Percentiles rank a stretch among this genome's conserved stretches.
phyloP scores from a whole-genome alignment of 2,888 invertebrate species.

The Dryococelus australis region DNA sequence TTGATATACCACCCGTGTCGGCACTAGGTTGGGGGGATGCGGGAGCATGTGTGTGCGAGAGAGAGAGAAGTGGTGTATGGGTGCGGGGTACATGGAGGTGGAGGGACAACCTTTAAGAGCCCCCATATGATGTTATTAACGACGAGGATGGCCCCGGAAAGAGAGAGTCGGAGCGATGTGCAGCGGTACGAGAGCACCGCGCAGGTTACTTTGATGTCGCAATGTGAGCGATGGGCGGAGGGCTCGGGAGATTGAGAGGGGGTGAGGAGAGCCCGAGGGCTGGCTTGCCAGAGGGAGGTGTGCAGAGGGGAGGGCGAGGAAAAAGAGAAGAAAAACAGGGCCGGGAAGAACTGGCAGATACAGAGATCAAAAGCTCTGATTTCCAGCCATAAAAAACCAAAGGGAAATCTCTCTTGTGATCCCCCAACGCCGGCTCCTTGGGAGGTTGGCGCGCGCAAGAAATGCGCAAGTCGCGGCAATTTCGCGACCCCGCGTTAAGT shows the following conservation, averaged over 20 bases:
- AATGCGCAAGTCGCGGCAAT: too few species aligned
- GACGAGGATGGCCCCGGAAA: neutral
- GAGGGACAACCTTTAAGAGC: neutral
- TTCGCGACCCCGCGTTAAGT: too few species aligned
- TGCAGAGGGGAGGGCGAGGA: neutral
- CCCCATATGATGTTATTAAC: conserved; percentile 10
- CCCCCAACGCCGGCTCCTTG: neutral
- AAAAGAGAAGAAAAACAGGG: conserved; percentile 4
- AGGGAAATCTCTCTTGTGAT: neutral
- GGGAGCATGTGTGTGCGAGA: too few species aligned
- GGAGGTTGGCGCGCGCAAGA: too few species aligned
- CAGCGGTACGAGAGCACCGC: neutral
- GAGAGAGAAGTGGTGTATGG: too few species aligned
- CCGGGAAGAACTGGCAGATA: conserved; percentile 39
- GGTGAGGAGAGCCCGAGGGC: too few species aligned
- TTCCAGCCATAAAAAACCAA: conserved; percentile 41
- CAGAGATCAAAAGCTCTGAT: conserved; percentile 46
- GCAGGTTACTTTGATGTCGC: conserved; percentile 16
- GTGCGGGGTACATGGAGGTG: too few species aligned
- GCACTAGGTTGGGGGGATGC: neutral
- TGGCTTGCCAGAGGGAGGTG: too few species aligned
- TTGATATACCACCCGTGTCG: neutral
- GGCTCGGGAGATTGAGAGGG: neutral
- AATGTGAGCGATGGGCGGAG: neutral
- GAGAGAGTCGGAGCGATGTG: neutral